These are phyloP conservation scores for Drosophila auraria DNA, from an alignment of 1,140 invertebrate species.

Conservation along the genomic window DNA sequence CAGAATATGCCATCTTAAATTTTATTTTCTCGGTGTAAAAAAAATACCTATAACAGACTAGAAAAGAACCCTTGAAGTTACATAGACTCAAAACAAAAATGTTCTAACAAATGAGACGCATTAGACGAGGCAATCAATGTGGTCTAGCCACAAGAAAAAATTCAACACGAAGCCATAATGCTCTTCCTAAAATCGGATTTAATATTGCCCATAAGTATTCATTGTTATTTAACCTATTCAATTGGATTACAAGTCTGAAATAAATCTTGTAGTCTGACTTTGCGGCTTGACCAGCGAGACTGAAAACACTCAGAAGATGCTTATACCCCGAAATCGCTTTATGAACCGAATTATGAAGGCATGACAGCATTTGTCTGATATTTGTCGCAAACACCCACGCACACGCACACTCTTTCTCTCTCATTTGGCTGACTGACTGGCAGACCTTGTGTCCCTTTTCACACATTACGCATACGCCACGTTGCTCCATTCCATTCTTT, in stretches of 20 bases:
- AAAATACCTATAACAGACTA: not conserved
- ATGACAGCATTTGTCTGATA: constrained; percentile 50
- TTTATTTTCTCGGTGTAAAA: not conserved
- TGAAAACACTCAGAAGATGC: not conserved
- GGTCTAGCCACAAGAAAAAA: not conserved
- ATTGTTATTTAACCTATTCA: constrained; percentile 7
- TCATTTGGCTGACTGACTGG: constrained; percentile 21
- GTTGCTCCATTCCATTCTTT: constrained; percentile 42
- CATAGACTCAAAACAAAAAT: constrained; percentile 15
- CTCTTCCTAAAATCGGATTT: not conserved
- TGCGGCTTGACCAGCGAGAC: constrained; percentile 24
- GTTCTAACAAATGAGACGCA: constrained; percentile 40
- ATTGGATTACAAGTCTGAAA: not conserved
- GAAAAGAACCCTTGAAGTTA: not conserved
- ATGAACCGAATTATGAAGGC: constrained; percentile 59
- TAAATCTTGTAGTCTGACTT: constrained; percentile 19
- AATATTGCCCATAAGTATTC: not conserved
- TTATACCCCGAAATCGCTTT: constrained; percentile 30
- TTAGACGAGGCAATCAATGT: constrained; percentile 43
- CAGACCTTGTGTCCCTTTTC: constrained; percentile 62
- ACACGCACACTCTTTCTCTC: not conserved
- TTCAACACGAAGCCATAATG: not conserved
- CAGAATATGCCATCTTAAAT: no score
- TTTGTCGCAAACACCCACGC: constrained; percentile 20
- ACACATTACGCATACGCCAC: constrained; percentile 71